Evolutionary conservation across 2,113 vertebrate genomes (phyloP), one percentile per base, ranked within the genome.

Genomic region (Paradisaea rubra): DNA sequence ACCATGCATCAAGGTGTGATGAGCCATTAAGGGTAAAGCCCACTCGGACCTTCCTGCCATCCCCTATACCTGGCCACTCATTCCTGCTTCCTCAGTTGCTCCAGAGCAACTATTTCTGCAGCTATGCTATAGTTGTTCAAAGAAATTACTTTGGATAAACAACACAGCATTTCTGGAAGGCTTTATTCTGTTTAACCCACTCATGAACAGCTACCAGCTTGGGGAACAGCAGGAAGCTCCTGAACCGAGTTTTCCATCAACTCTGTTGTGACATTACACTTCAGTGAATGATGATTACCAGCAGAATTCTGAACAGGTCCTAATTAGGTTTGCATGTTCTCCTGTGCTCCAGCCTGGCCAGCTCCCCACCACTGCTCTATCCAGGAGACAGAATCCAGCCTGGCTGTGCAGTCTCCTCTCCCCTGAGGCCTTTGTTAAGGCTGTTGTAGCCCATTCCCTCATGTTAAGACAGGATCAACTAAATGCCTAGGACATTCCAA

Each of bases 1-100:
- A 54, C 61, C 68, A 47, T 0, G 1, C 56, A 39, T 8, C 53
- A 27, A 42, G 31, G 33, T 53, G 42, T 41, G 76, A 79, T 23
- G 41, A 22, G 24, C 31, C 39, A 37, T 17, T 57, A 25, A 35
- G 6, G 23, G 41, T 24, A 83, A 80, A 91, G 52, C 39, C 47
- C 35, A 30, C 39, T 31, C 0, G 0, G 54, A 83, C 45, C 17
- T 53, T 56, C n/a, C 42, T 0, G 1, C 69, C 53, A 7, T 15
- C 37, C 56, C n/a, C 30, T 52, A 11, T 13, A 19, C 39, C 14
- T 33, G 30, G n/a, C 19, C 28, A 66, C 39, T 74, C 65, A n/a
- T 5, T 74, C 41, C 89, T 50, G 35, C 68, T 73, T 56, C 77
- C 45, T 60, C 49, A 42, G 53, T 6, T 64, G 41, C 41, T 76